These are phyloP conservation scores for Cephus sareptanus DNA, from an alignment of 2,888 invertebrate species.

Conservation along the genomic window DNA sequence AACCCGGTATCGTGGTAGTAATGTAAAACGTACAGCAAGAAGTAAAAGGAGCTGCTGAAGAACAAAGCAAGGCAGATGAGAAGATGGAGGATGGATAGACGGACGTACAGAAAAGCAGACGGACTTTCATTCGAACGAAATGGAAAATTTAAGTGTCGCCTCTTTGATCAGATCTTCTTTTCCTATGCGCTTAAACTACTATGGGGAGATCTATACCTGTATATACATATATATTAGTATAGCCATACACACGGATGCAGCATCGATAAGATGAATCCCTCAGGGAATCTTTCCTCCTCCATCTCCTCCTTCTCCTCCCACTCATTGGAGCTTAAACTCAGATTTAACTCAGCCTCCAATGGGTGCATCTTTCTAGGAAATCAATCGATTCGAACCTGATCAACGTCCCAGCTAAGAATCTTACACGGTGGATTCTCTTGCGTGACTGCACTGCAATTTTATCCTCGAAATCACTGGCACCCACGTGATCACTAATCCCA, in stretches of 20 bases:
- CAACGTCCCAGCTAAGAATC: not conserved
- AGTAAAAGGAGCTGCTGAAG: not conserved
- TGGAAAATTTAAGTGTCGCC: slow-evolving; percentile 56
- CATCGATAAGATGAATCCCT: not conserved
- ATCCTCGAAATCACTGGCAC: not conserved
- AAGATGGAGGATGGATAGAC: slow-evolving; percentile 18
- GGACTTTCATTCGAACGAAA: slow-evolving; percentile 51
- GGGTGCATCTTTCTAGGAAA: not conserved
- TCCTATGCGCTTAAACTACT: slow-evolving; percentile 1
- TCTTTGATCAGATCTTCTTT: slow-evolving; percentile 50
- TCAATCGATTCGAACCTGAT: not conserved
- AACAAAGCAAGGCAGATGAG: not conserved
- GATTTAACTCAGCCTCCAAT: not conserved
- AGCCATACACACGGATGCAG: not conserved
- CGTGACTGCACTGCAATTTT: not conserved
- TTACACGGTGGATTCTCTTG: not conserved
- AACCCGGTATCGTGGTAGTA: slow-evolving; percentile 32
- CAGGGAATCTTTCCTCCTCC: not conserved
- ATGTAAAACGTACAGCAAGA: not conserved
- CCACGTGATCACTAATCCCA: not conserved
- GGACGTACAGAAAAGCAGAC: slow-evolving; percentile 29
- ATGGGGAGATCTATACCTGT: not conserved
- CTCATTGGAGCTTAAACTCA: not conserved
- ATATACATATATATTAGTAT: not conserved
- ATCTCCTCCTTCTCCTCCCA: no score